phyloP scores from a whole-genome alignment of 35 echinoderm and acorn worm species.

The Ophiothrix spiculata region DNA sequence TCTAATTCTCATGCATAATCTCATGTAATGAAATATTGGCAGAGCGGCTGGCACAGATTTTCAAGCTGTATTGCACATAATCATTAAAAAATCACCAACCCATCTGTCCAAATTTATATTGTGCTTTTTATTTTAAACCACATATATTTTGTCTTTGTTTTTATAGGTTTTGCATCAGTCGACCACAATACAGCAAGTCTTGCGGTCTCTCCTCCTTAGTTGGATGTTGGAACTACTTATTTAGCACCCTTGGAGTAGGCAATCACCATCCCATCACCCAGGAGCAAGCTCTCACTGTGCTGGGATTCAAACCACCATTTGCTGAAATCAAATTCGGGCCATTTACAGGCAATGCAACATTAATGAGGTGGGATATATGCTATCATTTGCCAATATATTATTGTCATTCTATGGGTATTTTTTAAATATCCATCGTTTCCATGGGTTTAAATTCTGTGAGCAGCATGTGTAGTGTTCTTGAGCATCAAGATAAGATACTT shows the following conservation, averaged over 20 bases:
- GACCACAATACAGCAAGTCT: constrained; percentile 82
- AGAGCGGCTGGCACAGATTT: neutral
- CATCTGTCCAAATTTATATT: neutral
- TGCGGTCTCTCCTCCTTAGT: constrained; percentile 77
- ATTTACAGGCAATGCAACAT: constrained; percentile 73
- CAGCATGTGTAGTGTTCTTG: too few species aligned
- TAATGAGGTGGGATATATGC: constrained; percentile 68
- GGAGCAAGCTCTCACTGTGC: constrained; percentile 59
- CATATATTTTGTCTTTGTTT: too few species aligned
- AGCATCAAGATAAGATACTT: too few species aligned
- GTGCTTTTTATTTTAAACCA: too few species aligned
- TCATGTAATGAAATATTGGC: neutral
- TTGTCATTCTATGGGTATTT: too few species aligned
- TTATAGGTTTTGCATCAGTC: constrained; percentile 65
- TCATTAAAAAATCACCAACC: neutral
- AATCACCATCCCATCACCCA: constrained; percentile 62
- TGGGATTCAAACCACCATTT: constrained; percentile 80
- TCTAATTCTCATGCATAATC: neutral
- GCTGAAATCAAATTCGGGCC: constrained; percentile 74
- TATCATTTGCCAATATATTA: too few species aligned
- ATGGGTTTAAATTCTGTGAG: too few species aligned
- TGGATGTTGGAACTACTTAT: constrained; percentile 80
- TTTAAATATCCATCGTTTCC: too few species aligned
- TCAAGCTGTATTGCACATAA: neutral
- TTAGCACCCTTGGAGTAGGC: constrained; percentile 58